These are phyloP conservation scores for Falco naumanni DNA, from an alignment of 2,797 vertebrate species.

Conservation along the genomic window DNA sequence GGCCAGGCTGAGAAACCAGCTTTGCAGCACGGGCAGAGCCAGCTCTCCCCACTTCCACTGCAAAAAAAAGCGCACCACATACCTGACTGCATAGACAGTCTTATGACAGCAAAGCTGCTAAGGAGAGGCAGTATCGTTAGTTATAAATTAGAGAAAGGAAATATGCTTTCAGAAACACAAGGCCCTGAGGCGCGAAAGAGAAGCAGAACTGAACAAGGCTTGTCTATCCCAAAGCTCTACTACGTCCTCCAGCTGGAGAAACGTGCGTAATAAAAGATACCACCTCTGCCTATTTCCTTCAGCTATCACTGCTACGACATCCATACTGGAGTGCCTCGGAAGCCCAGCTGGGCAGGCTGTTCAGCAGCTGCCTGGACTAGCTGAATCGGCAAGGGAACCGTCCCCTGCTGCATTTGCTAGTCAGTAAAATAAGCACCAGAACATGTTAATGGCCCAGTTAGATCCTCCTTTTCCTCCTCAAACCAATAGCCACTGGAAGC, in stretches of 20 bases:
- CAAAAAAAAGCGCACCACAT: no score
- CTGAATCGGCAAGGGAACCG: neutral
- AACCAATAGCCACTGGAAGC: neutral
- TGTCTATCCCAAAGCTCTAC: neutral
- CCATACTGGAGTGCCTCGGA: neutral
- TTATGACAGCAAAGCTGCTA: neutral
- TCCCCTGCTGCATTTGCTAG: neutral
- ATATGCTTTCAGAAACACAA: fast-evolving
- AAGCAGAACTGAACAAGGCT: neutral
- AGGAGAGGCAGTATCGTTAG: neutral
- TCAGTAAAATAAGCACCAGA: neutral
- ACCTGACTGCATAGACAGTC: neutral
- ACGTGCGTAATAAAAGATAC: fast-evolving
- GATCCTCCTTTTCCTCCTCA: neutral
- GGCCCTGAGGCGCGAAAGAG: neutral
- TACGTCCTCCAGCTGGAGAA: neutral
- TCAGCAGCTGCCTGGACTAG: neutral
- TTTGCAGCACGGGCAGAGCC: neutral
- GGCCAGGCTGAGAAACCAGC: neutral
- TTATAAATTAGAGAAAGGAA: neutral
- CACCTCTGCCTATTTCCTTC: neutral
- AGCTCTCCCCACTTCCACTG: neutral
- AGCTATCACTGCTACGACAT: neutral
- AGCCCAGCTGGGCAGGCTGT: neutral
- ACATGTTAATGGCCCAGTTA: fast-evolving